A percentile compares a stretch with the other conserved stretches of the same genome.
Evolutionary conservation across 64 coral and sea anemone genomes (phyloP).

Genomic region (Porites australiensis): DNA sequence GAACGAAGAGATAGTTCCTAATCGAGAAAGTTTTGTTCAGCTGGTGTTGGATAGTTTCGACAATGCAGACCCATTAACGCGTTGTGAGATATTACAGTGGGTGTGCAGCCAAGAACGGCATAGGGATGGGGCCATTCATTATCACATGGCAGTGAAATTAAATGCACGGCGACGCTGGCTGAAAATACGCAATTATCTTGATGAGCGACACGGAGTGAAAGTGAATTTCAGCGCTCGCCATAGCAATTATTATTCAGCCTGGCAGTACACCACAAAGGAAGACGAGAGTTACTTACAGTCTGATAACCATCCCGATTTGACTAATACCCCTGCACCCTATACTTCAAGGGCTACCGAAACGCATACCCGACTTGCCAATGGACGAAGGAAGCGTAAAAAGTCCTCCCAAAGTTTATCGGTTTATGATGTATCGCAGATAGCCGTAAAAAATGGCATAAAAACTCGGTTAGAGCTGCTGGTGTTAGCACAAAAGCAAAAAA

Average conservation of each 20-base stretch:
- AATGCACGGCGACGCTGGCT: conserved; percentile 14
- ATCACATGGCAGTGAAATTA: conserved; percentile 47
- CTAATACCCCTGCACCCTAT: background rate
- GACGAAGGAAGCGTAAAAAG: background rate
- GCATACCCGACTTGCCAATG: background rate
- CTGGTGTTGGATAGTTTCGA: background rate
- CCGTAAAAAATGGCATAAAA: conserved; percentile 66
- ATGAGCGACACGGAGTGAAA: background rate
- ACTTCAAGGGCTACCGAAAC: background rate
- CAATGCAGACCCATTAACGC: background rate
- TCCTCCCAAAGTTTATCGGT: background rate
- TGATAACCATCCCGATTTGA: conserved; percentile 42
- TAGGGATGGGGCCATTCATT: background rate
- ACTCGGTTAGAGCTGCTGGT: conserved; percentile 66
- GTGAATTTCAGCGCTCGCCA: conserved; percentile 27
- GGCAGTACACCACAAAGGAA: conserved; percentile 52
- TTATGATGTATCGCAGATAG: conserved; percentile 63
- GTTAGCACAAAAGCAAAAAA: conserved; percentile 61
- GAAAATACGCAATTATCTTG: conserved; percentile 27
- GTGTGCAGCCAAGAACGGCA: conserved; percentile 7
- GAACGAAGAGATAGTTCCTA: background rate
- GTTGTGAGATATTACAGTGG: background rate
- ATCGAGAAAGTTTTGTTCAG: background rate
- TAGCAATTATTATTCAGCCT: conserved; percentile 62
- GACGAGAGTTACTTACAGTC: conserved; percentile 36